Base-by-base conservation (phyloP, 1,140 invertebrate genomes). In the Macrostomum lignano region DNA sequence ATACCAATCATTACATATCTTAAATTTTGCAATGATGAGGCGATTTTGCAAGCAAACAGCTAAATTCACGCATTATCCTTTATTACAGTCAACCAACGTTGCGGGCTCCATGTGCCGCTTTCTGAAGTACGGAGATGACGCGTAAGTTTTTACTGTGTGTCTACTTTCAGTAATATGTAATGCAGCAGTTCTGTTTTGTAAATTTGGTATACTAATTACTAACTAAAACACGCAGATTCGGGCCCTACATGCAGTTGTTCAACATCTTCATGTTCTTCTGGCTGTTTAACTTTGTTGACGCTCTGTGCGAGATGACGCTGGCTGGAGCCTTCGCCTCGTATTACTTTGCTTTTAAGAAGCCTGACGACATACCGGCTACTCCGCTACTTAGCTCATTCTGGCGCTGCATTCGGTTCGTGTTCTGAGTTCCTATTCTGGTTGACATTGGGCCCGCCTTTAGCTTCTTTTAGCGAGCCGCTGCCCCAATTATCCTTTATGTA, bases 81-180 rank as follows among this genome's bases (percentile, higher is more conserved):
- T 28, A 5, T 28, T 5, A 5, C 9, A 28, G 26, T 15, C 26
- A 4, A 28, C 14, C 9, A 28, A 13, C 4, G 43, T 43, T 2
- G 28, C 41, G 19, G 46, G 47, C 9, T 36, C 42, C 2, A 36
- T 48, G 6, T 55, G 52, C 44, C 46, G 47, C 14, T 55, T 54
- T 43, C 44, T 54, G 4, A 50, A 49, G 35, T 54, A 52, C 37
- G 52, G 51, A 7, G n/a, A n/a, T 5, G 3, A 17, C 4, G 23
- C 31, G 31, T 32, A 19, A 6, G 28, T 22, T 9, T 36, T 38
- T 15, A n/a, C 31, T 7, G 21, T 38, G 5, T 23, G 19, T 5
- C 7, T 38, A 24, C 9, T 24, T 24, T 24, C n/a, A 24, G 23
- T 24, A 9, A 9, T 40, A 38, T 43, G 38, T 40, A 31, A 42